Evolutionary conservation across 2,113 vertebrate species (phyloP).

Genomic region (Propithecus coquereli): DNA sequence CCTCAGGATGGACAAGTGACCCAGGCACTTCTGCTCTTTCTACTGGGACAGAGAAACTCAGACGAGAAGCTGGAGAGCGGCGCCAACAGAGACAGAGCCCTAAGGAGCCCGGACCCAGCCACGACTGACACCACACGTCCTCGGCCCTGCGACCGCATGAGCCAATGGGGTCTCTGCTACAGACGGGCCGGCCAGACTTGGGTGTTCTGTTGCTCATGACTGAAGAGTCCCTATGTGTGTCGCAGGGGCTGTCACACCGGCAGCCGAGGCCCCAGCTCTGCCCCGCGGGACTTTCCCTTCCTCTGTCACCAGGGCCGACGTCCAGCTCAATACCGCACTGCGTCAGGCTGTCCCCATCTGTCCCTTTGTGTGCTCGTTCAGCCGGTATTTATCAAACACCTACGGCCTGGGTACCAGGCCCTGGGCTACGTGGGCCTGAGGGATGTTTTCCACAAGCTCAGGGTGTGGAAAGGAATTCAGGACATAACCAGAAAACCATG

Average conservation of each 20-base stretch:
- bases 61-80: not conserved
- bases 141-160: not conserved
- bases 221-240: not conserved
- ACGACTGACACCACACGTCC: not conserved
- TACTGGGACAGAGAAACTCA: not conserved
- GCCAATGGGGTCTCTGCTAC: not conserved
- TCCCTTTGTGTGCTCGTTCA: not conserved
- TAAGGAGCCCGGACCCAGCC: not conserved
- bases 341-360: rapidly evolving
- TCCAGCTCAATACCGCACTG: not conserved
- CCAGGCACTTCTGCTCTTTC: not conserved
- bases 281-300: not conserved
- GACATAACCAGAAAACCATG: not conserved
- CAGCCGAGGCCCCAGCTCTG: not conserved
- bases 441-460: not conserved
- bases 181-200: not conserved
- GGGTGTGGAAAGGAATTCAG: not conserved
- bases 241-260: rapidly evolving
- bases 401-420: not conserved
- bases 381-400: not conserved
- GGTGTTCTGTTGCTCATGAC: not conserved
- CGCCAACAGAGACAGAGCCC: not conserved
- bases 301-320: not conserved
- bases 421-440: not conserved
- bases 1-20: not conserved